Conservation (phyloP, 1,140 invertebrate genomes). For the Orussus abietinus region DNA sequence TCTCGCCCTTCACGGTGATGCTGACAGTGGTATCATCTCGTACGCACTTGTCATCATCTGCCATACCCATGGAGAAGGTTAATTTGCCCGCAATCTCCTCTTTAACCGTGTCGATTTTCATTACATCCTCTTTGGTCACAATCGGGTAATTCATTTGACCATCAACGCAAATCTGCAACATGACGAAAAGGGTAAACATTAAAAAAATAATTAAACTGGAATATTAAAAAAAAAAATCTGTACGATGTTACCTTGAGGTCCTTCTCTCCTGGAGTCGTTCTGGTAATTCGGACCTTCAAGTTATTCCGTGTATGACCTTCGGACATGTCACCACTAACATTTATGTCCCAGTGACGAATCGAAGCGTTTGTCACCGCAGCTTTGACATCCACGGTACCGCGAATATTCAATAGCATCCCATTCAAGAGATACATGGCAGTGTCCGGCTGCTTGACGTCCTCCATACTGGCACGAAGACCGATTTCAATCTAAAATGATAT, state of each 20-base stretch:
- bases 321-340: conserved; percentile 31
- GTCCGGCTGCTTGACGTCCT: conserved; percentile 15
- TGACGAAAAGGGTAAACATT: not conserved
- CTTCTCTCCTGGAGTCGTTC: conserved; percentile 33
- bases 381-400: conserved; percentile 26
- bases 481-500: conserved; percentile 31
- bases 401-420: conserved; percentile 22
- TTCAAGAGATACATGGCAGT: conserved; percentile 9
- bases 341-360: conserved; percentile 35
- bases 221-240: conserved; percentile 1
- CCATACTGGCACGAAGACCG: conserved; percentile 16
- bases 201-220: not conserved
- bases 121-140: conserved; percentile 12
- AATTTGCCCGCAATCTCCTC: conserved; percentile 33
- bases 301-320: conserved; percentile 29
- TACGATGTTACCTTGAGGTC: conserved; percentile 29
- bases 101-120: conserved; percentile 17
- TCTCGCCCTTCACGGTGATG: conserved; percentile 23
- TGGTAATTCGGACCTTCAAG: conserved; percentile 34
- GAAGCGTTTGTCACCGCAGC: conserved; percentile 21
- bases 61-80: conserved; percentile 31
- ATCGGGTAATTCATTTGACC: conserved; percentile 32
- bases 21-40: conserved; percentile 24
- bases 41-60: conserved; percentile 31
- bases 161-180: conserved; percentile 40